These are phyloP conservation scores for Oenanthe oenanthe DNA, from an alignment of 2,113 vertebrate species.

Conservation along the genomic window DNA sequence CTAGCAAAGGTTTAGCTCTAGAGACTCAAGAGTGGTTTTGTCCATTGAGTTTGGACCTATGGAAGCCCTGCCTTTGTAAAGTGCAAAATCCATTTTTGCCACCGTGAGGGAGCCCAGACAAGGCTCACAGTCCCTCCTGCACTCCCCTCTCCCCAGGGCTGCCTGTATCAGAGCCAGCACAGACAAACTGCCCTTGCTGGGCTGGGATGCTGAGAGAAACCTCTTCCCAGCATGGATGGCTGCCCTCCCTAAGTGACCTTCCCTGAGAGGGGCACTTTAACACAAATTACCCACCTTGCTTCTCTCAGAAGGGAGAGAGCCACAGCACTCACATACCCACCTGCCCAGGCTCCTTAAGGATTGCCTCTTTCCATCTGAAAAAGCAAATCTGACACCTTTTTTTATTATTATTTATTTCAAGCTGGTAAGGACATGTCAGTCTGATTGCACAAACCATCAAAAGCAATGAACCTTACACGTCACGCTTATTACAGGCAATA, in stretches of 20 bases:
- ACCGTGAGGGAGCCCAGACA: neutral
- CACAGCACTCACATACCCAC: neutral
- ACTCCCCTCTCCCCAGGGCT: neutral
- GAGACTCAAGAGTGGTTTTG: neutral
- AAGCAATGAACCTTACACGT: constrained; percentile 2
- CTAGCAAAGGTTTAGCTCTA: neutral
- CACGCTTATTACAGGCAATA: neutral
- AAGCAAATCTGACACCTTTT: neutral
- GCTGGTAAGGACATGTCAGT: neutral
- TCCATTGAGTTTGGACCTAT: neutral
- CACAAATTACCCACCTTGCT: neutral
- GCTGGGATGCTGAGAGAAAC: neutral
- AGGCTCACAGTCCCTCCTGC: neutral
- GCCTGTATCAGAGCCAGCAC: neutral
- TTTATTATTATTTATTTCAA: neutral
- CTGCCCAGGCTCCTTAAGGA: neutral
- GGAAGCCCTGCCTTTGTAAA: neutral
- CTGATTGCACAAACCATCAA: neutral
- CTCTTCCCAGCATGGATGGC: accelerated
- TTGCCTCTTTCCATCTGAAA: neutral
- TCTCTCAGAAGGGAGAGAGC: neutral
- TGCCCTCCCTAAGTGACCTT: neutral
- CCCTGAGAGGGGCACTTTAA: neutral
- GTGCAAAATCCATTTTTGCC: neutral
- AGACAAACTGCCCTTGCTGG: neutral